These are phyloP conservation scores for Passer domesticus DNA, from an alignment of 2,113 vertebrate genomes.

Conservation along the genomic window DNA sequence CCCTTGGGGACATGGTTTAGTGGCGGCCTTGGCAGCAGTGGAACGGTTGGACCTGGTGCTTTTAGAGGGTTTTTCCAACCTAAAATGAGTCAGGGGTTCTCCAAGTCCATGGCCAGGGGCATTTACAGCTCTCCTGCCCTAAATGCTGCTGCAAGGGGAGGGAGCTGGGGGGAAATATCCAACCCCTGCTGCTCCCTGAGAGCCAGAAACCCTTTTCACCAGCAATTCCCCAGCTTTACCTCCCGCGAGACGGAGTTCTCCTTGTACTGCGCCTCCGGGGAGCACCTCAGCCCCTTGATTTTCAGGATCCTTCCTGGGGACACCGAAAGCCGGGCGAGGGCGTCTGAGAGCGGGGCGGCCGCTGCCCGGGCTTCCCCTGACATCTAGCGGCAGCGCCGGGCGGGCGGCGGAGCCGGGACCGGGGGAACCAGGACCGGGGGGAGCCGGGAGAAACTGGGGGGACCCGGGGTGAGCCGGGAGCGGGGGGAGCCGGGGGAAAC, in stretches of 20 bases:
- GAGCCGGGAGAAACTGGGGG: too few relatives aligned
- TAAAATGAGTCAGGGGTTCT: background rate
- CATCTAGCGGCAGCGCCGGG: constrained; percentile 55
- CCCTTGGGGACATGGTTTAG: background rate
- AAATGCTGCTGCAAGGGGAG: background rate
- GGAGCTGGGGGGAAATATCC: background rate
- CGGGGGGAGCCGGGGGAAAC: too few relatives aligned
- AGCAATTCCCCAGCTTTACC: constrained; percentile 66
- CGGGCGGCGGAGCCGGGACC: background rate
- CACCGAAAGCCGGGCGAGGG: background rate
- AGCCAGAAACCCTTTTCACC: background rate
- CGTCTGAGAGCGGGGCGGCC: background rate
- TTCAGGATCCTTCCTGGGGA: constrained; percentile 81
- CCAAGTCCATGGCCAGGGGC: background rate
- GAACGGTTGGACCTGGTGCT: background rate
- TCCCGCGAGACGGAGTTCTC: constrained; percentile 83
- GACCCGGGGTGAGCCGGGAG: too few relatives aligned
- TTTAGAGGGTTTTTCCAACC: background rate
- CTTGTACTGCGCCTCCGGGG: constrained; percentile 67
- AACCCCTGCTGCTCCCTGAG: background rate
- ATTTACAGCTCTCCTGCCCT: background rate
- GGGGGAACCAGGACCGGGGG: too few relatives aligned
- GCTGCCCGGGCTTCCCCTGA: constrained; percentile 28
- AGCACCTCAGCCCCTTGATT: constrained; percentile 69
- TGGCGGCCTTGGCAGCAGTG: background rate